A percentile compares a stretch with the other conserved stretches of the same genome.
phyloP scores from a whole-genome alignment of 2,113 vertebrate genomes.

The Polyodon spathula region DNA sequence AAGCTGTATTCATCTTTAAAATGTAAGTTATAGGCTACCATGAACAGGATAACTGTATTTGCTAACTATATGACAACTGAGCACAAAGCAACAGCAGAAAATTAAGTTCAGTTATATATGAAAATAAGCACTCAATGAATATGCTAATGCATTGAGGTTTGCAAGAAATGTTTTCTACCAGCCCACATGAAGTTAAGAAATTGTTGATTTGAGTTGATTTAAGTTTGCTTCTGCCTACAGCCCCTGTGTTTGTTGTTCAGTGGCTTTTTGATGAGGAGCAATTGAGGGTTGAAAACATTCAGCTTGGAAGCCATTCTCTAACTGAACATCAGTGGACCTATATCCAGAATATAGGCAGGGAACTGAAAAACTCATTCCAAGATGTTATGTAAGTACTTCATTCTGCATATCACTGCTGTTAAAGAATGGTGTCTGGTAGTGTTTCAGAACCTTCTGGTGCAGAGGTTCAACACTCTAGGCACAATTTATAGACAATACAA shows the following conservation, averaged over 20 bases:
- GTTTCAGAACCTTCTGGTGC: no score
- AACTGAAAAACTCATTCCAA: slow-evolving; percentile 62
- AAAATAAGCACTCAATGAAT: no score
- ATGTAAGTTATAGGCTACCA: slow-evolving; percentile 41
- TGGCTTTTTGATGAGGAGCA: slow-evolving; percentile 76
- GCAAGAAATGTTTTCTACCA: no score
- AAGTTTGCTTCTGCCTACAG: slow-evolving; percentile 32
- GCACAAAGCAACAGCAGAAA: neutral
- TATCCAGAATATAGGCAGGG: slow-evolving; percentile 63
- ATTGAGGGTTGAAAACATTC: slow-evolving; percentile 66
- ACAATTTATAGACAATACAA: no score
- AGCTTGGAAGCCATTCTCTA: slow-evolving; percentile 55
- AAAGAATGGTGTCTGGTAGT: no score
- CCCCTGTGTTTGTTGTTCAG: slow-evolving; percentile 67
- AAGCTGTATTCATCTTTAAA: slow-evolving; percentile 61
- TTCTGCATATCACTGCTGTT: no score
- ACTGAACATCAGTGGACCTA: slow-evolving; percentile 66
- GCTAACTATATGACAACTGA: neutral
- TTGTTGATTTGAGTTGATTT: neutral
- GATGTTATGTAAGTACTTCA: slow-evolving; percentile 58
- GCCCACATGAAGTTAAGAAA: no score
- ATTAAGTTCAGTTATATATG: no score
- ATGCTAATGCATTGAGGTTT: no score
- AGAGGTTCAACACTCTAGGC: no score
- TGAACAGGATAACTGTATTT: neutral